Evolutionary conservation across 2,797 vertebrate genomes (phyloP).

Genomic region (Hoplostethus atlanticus): DNA sequence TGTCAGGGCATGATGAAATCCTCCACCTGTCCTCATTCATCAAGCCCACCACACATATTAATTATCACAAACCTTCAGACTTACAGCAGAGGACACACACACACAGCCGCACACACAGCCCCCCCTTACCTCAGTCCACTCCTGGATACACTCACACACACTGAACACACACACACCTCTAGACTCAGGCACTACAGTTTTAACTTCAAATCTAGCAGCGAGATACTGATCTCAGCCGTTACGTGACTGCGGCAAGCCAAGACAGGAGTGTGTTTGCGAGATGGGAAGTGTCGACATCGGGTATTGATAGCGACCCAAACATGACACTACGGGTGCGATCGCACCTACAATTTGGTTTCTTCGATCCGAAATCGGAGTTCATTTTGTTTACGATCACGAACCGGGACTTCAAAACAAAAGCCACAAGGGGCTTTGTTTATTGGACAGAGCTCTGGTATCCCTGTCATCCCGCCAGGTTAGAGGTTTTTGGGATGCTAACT

Average conservation of each 20-base stretch:
- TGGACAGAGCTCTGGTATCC: not conserved
- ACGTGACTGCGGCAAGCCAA: constrained; percentile 52
- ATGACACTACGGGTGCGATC: constrained; percentile 15
- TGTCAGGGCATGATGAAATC: constrained; percentile 85
- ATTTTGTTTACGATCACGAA: constrained; percentile 10
- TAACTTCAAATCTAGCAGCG: constrained; percentile 40
- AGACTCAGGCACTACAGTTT: constrained; percentile 34
- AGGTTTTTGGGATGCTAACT: constrained; percentile 15
- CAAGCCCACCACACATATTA: constrained; percentile 85
- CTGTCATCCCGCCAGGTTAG: constrained; percentile 7
- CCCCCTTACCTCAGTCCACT: constrained; percentile 2
- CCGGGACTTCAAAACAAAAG: no score
- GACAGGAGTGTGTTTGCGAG: constrained; percentile 46
- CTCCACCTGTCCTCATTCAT: constrained; percentile 88
- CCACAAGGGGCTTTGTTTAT: not conserved
- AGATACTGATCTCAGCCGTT: constrained; percentile 40
- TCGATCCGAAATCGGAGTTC: not conserved
- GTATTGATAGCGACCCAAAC: constrained; percentile 42
- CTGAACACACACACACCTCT: constrained; percentile 2
- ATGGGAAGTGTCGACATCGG: constrained; percentile 62
- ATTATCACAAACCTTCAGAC: constrained; percentile 88
- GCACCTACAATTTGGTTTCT: not conserved
- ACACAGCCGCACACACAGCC: constrained; percentile 23
- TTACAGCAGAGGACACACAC: constrained; percentile 86
- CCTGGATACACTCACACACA: constrained; percentile 26